Percentiles rank a stretch among this genome's conserved stretches.
Evolutionary conservation across 30 jellyfish, hydroid and myxozoan species (phyloP).

Genomic region (Chrysaora quinquecirrha): DNA sequence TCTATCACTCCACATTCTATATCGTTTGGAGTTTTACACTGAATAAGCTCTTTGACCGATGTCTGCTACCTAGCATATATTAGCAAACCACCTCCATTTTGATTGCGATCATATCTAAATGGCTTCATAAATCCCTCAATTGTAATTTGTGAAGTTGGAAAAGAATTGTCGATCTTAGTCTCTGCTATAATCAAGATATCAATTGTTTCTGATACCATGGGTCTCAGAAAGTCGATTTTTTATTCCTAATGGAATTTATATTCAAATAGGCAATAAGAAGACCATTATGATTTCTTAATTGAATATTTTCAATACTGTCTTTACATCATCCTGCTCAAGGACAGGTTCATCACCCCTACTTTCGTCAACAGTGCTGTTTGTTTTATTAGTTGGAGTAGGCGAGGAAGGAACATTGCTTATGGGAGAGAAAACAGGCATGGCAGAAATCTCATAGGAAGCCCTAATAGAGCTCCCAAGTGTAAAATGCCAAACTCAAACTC

Average conservation of each 20-base stretch:
- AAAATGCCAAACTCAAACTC: neutral
- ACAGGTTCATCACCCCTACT: neutral
- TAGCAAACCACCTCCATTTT: slow-evolving; percentile 27
- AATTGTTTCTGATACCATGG: slow-evolving; percentile 5
- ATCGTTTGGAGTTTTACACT: slow-evolving; percentile 5
- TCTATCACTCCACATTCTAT: slow-evolving; percentile 12
- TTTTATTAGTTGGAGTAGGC: neutral
- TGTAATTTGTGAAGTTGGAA: slow-evolving; percentile 7
- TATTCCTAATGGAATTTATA: neutral
- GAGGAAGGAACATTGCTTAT: neutral
- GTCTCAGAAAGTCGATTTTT: slow-evolving; percentile 14
- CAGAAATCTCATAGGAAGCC: neutral
- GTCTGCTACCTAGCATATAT: slow-evolving; percentile 18
- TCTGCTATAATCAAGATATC: slow-evolving; percentile 23
- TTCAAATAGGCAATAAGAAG: neutral
- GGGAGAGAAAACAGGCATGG: slow-evolving; percentile 1
- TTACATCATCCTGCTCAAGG: slow-evolving; percentile 4
- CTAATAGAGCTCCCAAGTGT: neutral
- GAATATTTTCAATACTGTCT: neutral
- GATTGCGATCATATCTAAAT: slow-evolving; percentile 29
- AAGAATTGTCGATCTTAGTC: slow-evolving; percentile 33
- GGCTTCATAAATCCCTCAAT: slow-evolving; percentile 38
- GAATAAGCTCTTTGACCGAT: neutral
- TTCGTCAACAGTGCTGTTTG: neutral
- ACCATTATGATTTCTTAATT: neutral